Conservation (phyloP, 1,140 invertebrate genomes). For the Conopomorpha cramerella region DNA sequence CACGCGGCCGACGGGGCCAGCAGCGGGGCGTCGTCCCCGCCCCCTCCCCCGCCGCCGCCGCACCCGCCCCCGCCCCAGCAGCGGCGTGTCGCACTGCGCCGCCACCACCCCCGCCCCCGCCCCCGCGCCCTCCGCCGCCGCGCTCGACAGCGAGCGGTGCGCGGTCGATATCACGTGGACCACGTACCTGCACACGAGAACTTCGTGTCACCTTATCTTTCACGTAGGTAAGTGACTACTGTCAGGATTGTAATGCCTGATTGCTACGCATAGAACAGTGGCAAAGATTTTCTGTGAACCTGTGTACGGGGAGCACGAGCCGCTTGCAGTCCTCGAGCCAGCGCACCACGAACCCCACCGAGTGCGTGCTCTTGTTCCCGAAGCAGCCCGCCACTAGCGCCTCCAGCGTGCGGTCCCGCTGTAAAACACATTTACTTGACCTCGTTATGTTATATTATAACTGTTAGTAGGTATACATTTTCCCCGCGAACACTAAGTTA, state of each 20-base stretch:
- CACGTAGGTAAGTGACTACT: no score
- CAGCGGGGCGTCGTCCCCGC: conserved; percentile 30
- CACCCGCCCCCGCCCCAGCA: conserved; percentile 62
- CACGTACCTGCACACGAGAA: conserved; percentile 47
- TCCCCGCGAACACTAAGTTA: no score
- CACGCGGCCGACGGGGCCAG: conserved; percentile 77
- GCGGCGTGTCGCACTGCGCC: conserved; percentile 76
- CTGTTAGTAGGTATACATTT: no score
- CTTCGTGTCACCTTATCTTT: background rate
- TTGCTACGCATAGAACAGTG: no score
- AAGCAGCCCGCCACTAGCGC: conserved; percentile 78
- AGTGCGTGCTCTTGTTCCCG: conserved; percentile 75
- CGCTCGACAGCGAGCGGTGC: conserved; percentile 63
- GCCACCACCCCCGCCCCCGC: conserved; percentile 67
- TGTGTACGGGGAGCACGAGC: conserved; percentile 76
- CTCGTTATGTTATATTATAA: no score
- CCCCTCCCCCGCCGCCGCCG: conserved; percentile 10
- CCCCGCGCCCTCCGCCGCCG: conserved; percentile 67
- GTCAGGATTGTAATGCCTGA: background rate
- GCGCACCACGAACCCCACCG: conserved; percentile 74
- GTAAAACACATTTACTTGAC: no score
- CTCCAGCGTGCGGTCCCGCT: conserved; percentile 68
- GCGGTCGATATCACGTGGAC: conserved; percentile 79
- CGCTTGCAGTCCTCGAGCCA: conserved; percentile 81
- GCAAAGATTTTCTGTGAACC: no score